These are phyloP conservation scores for Ormyrus pomaceus DNA, from an alignment of 2,888 invertebrate species.

Conservation along the genomic window DNA sequence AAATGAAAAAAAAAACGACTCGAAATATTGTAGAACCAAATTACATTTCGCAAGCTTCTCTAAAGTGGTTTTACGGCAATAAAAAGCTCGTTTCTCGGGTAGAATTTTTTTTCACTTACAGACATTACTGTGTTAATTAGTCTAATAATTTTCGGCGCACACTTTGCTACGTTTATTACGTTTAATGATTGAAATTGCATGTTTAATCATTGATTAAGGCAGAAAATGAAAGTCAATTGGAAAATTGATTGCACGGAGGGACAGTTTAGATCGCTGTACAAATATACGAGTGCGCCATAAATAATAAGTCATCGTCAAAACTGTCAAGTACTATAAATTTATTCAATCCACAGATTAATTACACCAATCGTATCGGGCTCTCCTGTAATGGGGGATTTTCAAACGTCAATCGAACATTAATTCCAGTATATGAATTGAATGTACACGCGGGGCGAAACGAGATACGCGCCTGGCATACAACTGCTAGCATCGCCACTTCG, in stretches of 20 bases:
- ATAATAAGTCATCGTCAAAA: constrained; percentile 18
- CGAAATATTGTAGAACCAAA: constrained; percentile 31
- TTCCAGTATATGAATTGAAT: constrained; percentile 31
- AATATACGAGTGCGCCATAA: not conserved
- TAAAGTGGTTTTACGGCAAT: constrained; percentile 25
- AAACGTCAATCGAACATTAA: constrained; percentile 28
- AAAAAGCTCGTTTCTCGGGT: constrained; percentile 8
- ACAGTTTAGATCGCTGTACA: not conserved
- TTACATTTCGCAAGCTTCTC: constrained; percentile 23
- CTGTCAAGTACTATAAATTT: constrained; percentile 12
- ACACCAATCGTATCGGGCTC: constrained; percentile 7
- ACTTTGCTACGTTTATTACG: not conserved
- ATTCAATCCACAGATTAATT: constrained; percentile 35
- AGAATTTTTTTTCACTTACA: not conserved
- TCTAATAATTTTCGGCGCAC: constrained; percentile 34
- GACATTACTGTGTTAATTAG: not conserved
- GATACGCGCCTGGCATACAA: constrained; percentile 7
- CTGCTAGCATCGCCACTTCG: not conserved
- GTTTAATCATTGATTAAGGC: no score
- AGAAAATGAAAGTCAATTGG: no score
- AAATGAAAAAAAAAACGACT: not conserved
- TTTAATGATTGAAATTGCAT: no score
- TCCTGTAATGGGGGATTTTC: not conserved
- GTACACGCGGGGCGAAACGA: not conserved
- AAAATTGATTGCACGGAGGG: no score